These are phyloP conservation scores for Heliconius himera DNA, from an alignment of 1,140 invertebrate species.

Conservation along the genomic window DNA sequence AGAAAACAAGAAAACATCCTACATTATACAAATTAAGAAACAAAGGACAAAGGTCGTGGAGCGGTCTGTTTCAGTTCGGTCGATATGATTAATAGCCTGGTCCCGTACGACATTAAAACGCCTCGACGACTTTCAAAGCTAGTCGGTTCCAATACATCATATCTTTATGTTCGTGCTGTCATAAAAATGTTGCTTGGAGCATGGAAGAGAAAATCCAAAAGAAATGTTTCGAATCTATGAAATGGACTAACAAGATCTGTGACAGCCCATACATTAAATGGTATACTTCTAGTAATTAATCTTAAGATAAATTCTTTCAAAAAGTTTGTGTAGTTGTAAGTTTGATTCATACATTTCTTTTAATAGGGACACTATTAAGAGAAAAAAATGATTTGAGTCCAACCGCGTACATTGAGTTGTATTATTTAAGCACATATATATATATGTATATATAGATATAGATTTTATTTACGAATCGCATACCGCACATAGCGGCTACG, in stretches of 20 bases:
- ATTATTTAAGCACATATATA: too few relatives aligned
- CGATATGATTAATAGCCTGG: constrained; percentile 42
- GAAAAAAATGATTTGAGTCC: too few relatives aligned
- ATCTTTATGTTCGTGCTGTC: constrained; percentile 41
- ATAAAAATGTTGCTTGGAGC: constrained; percentile 27
- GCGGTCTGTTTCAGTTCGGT: constrained; percentile 31
- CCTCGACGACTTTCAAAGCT: constrained; percentile 41
- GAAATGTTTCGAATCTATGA: not conserved
- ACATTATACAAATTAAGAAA: constrained; percentile 40
- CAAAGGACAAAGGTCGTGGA: constrained; percentile 31
- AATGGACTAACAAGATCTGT: constrained; percentile 18
- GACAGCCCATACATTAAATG: not conserved
- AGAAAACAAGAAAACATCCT: not conserved
- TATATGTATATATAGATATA: too few relatives aligned
- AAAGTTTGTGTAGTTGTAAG: too few relatives aligned
- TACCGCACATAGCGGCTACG: too few relatives aligned
- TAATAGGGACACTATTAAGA: too few relatives aligned
- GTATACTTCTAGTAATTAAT: too few relatives aligned
- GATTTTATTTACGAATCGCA: too few relatives aligned
- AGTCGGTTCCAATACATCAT: constrained; percentile 45
- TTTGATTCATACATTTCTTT: too few relatives aligned
- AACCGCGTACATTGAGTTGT: too few relatives aligned
- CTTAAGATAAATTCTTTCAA: too few relatives aligned
- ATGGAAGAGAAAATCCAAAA: not conserved
- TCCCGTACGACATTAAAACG: constrained; percentile 43